phyloP scores from a whole-genome alignment of 1,140 invertebrate species.

The Plutomurus gul region DNA sequence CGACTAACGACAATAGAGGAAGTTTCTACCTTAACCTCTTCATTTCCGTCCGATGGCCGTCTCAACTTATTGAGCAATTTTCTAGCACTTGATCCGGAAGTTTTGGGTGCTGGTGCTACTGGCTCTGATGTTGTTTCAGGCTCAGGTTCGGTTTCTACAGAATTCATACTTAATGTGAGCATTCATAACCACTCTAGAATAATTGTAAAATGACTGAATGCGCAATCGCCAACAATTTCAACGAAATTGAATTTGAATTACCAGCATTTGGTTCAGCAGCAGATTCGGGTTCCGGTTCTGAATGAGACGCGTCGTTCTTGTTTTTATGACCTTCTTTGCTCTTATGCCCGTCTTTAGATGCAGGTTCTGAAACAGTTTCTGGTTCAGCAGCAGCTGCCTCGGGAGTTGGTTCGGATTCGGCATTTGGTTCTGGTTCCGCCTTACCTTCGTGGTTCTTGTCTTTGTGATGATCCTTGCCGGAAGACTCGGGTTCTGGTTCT shows the following conservation, averaged over 20 bases:
- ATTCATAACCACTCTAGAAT: background rate
- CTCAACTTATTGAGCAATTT: conserved; percentile 55
- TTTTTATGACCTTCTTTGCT: no score
- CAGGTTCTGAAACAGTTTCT: conserved; percentile 56
- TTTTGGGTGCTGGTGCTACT: background rate
- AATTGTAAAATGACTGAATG: background rate
- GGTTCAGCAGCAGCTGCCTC: conserved; percentile 54
- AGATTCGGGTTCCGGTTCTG: conserved; percentile 59
- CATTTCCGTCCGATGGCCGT: conserved; percentile 51
- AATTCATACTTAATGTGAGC: background rate
- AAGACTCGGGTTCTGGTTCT: conserved; percentile 56
- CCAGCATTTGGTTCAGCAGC: conserved; percentile 54
- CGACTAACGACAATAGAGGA: conserved; percentile 41
- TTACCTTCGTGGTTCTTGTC: conserved; percentile 55
- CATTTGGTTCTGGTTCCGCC: conserved; percentile 47
- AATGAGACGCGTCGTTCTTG: conserved; percentile 53
- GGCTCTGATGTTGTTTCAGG: conserved; percentile 36
- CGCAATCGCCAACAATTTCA: background rate
- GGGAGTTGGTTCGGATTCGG: conserved; percentile 51
- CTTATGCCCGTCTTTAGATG: conserved; percentile 51
- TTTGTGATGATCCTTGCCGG: conserved; percentile 47
- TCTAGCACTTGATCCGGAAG: conserved; percentile 28
- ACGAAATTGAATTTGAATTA: conserved; percentile 1
- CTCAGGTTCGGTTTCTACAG: background rate
- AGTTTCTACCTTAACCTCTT: conserved; percentile 47